Evolutionary conservation across 2,797 vertebrate species (phyloP).

Genomic region (Diglossa cyanea): DNA sequence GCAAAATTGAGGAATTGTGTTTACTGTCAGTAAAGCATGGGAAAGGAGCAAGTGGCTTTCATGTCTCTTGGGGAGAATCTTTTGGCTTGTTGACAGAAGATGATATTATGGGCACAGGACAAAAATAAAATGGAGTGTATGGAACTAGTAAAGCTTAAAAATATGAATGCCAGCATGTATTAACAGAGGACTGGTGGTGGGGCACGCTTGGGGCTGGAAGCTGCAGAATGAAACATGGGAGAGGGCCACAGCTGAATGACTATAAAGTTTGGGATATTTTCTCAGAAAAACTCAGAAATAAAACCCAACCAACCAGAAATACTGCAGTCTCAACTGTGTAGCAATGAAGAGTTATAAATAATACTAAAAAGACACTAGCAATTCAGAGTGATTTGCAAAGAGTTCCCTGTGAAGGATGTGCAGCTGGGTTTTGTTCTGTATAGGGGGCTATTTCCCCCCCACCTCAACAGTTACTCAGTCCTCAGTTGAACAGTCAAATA

Average conservation of each 20-base stretch:
- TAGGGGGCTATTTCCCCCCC: rapidly evolving
- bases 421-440: neutral
- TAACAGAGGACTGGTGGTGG: neutral
- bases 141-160: neutral
- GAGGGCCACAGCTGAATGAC: neutral
- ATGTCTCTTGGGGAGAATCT: neutral
- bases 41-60: neutral
- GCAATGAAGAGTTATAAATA: neutral
- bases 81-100: neutral
- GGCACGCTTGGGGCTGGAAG: neutral
- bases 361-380: neutral
- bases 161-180: neutral
- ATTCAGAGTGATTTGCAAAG: neutral
- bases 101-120: neutral
- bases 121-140: neutral
- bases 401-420: neutral
- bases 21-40: neutral
- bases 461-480: neutral
- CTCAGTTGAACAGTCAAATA: neutral
- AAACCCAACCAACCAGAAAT: neutral
- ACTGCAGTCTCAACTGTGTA: neutral
- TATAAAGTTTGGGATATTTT: neutral
- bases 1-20: neutral
- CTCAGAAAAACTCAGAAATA: neutral
- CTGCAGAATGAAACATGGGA: neutral